These are phyloP conservation scores for Creontiades dilutus DNA, from an alignment of 2,888 invertebrate genomes.

Conservation along the genomic window DNA sequence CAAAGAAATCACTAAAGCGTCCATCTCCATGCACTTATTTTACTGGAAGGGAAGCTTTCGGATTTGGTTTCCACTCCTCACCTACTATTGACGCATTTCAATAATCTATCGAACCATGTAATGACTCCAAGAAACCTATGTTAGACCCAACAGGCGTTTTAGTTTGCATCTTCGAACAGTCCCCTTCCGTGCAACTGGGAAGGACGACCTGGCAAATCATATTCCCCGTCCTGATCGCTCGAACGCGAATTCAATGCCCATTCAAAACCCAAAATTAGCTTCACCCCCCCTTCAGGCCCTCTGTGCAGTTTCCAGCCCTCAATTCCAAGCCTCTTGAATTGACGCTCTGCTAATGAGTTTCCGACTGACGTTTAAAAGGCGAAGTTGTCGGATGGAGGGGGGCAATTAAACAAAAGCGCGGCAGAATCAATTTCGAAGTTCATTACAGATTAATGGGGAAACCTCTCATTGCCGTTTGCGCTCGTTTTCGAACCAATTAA, in stretches of 20 bases:
- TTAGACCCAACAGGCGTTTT: no score
- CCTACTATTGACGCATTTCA: no score
- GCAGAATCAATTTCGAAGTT: conserved; percentile 7
- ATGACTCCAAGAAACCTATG: no score
- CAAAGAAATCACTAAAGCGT: no score
- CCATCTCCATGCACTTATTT: no score
- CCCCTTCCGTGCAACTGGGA: no score
- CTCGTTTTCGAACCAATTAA: conserved; percentile 1
- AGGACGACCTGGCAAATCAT: neutral
- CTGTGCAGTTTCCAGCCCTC: no score
- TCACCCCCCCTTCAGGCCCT: neutral
- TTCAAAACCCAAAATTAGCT: conserved; percentile 23
- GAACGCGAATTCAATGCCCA: conserved; percentile 2
- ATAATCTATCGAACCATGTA: no score
- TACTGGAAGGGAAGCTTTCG: no score
- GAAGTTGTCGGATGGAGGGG: neutral
- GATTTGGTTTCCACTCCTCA: no score
- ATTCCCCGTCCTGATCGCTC: neutral
- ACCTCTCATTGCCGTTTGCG: conserved; percentile 23
- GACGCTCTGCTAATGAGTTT: conserved; percentile 26
- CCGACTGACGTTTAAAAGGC: conserved; percentile 4
- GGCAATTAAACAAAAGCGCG: conserved; percentile 28
- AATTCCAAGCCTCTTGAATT: conserved; percentile 9
- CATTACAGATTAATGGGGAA: conserved; percentile 23
- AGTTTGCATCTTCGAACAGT: no score